Base-by-base conservation (phyloP, 1,140 invertebrate genomes). In the Apis dorsata region DNA sequence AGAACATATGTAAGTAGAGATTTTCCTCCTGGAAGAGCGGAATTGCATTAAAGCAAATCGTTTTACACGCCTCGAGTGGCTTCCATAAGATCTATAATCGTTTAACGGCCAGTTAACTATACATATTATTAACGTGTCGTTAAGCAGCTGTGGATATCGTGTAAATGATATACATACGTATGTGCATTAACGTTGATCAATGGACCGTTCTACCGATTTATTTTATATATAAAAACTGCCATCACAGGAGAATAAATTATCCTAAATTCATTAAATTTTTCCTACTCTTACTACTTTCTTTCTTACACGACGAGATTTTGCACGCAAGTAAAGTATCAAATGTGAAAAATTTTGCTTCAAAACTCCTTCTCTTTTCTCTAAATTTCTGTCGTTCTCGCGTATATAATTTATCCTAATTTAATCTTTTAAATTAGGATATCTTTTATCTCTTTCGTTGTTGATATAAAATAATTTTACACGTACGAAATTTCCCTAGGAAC, bases 41-140 rank as follows among this genome's bases (percentile, higher is more conserved):
- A 86, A 79, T 86, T 86, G 73, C 85, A 79, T 86, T 86, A 70
- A 77, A 76, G 85, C 68, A 72, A 86, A 83, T 86, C 85, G 85
- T 86, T 86, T 83, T 75, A 79, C 65, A 69, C 82, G 86, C 63
- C 63, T 77, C 66, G 62, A 83, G 74, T 73, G 81, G 74, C 85
- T 84, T 84, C 76, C 85, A 66, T 84, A 80, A 87, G 86, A 87
- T 87, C 77, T 84, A 87, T 86, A 87, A 87, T 79, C 85, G 77
- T 87, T 86, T 77, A 87, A 87, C 85, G 73, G 81, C 81, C 83
- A 82, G 86, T 87, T 87, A 84, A 87, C 76, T 87, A 55, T 81
- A 73, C 81, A 72, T 44, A 24, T 87, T 87, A 87, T 87, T 84
- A 86, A 87, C 85, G 86, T 78, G 63, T 86, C 86, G 86, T 84